Conservation (phyloP, 2,888 invertebrate genomes). For the Tetramorium bicarinatum region DNA sequence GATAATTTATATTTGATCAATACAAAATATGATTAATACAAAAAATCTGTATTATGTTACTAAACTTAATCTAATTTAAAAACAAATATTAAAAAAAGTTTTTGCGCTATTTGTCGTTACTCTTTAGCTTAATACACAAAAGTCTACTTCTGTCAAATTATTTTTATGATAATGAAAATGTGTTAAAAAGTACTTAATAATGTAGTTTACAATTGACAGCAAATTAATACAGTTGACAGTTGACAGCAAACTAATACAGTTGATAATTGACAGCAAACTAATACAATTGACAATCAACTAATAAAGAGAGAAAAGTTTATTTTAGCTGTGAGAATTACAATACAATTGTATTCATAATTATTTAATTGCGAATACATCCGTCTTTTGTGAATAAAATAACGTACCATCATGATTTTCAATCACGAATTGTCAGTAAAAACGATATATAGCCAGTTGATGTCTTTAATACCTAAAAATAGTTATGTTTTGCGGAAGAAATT, state of each 20-base stretch:
- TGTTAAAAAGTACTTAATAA: neutral
- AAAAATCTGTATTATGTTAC: too few species aligned
- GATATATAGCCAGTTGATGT: slow-evolving; percentile 4
- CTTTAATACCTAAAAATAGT: slow-evolving; percentile 15
- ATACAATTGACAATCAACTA: neutral
- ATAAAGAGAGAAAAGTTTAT: neutral
- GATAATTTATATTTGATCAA: too few species aligned
- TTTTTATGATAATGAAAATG: neutral
- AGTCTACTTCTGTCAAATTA: neutral
- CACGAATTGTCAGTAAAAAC: neutral
- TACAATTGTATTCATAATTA: neutral
- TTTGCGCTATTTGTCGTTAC: too few species aligned
- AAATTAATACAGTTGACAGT: neutral
- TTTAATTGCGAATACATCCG: neutral
- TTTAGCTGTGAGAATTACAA: neutral
- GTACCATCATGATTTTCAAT: neutral
- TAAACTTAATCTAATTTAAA: too few species aligned
- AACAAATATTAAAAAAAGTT: too few species aligned
- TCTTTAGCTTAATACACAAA: too few species aligned
- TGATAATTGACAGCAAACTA: neutral
- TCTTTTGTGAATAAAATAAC: neutral
- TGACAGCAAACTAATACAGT: neutral
- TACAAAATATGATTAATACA: too few species aligned
- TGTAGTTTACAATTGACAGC: neutral
- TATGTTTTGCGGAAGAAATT: too few species aligned